Evolutionary conservation across 2,888 invertebrate species (phyloP).

Genomic region (Ctena decussata): DNA sequence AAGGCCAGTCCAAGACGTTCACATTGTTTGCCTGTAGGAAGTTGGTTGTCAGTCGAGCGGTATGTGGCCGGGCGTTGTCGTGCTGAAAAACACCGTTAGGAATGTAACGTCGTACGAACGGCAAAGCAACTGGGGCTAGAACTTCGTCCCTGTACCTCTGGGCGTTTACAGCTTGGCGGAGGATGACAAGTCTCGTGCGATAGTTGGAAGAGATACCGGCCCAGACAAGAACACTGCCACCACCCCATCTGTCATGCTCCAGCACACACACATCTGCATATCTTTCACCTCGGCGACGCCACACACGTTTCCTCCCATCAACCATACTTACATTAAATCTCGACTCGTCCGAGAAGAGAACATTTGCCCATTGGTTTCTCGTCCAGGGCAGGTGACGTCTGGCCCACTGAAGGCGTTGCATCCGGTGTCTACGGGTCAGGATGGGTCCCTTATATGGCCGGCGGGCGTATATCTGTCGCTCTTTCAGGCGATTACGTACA

Average conservation of each 20-base stretch:
- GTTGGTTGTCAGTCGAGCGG: not conserved
- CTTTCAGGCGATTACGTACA: slow-evolving; percentile 16
- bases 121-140: not conserved
- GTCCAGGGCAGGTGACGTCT: not conserved
- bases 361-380: slow-evolving; percentile 19
- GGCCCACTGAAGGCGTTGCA: not conserved
- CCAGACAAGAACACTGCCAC: slow-evolving; percentile 43
- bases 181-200: slow-evolving; percentile 6
- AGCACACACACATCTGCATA: slow-evolving; percentile 17
- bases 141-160: not conserved
- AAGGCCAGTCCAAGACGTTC: not conserved
- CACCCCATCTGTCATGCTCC: slow-evolving; percentile 29
- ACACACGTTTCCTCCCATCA: slow-evolving; percentile 23
- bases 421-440: not conserved
- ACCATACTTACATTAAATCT: slow-evolving; percentile 13
- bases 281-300: slow-evolving; percentile 30
- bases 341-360: slow-evolving; percentile 40
- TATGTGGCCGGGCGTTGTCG: not conserved
- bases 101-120: not conserved
- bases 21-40: not conserved
- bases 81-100: not conserved
- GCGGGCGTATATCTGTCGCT: slow-evolving; percentile 6
- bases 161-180: slow-evolving; percentile 26
- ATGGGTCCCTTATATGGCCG: slow-evolving; percentile 9
- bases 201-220: slow-evolving; percentile 11